A percentile compares a stretch with the other conserved stretches of the same genome.
Conservation (phyloP, 2,888 invertebrate species). For the Noctua pronuba region DNA sequence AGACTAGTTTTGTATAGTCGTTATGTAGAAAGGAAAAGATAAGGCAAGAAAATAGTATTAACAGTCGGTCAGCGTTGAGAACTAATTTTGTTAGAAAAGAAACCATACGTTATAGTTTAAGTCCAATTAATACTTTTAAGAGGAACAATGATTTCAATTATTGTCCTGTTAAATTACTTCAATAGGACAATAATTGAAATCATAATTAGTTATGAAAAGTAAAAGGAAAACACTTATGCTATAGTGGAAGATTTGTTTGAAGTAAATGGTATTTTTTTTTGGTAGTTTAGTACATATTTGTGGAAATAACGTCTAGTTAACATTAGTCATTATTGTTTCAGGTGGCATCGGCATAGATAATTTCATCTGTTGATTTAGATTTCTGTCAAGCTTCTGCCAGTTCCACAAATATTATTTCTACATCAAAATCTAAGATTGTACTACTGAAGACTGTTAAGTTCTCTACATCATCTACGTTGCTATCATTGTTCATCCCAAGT, state of each 20-base stretch:
- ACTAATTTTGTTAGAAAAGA: conserved; percentile 47
- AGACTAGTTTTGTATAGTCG: conserved; percentile 52
- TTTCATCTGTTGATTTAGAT: background rate
- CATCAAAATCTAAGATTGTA: background rate
- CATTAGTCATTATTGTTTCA: no score
- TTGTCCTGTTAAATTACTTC: background rate
- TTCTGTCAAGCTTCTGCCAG: background rate
- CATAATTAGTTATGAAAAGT: no score
- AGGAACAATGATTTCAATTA: conserved; percentile 40
- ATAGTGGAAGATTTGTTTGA: background rate
- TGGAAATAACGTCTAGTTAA: conserved; percentile 37
- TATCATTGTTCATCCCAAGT: conserved; percentile 66
- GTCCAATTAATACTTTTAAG: conserved; percentile 32
- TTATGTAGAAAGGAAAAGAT: conserved; percentile 17
- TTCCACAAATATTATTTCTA: conserved; percentile 55
- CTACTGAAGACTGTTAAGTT: conserved; percentile 25
- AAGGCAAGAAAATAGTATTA: conserved; percentile 5
- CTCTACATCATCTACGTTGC: conserved; percentile 31
- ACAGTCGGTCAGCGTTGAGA: conserved; percentile 55
- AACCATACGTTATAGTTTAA: conserved; percentile 1
- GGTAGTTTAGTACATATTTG: conserved; percentile 30
- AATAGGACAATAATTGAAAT: no score
- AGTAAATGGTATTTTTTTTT: background rate
- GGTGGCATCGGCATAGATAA: background rate
- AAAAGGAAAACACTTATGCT: background rate